A percentile compares a stretch with the other conserved stretches of the same genome.
These are phyloP conservation scores for Bacillus rossius DNA, from an alignment of 1,140 invertebrate genomes.

Conservation along the genomic window DNA sequence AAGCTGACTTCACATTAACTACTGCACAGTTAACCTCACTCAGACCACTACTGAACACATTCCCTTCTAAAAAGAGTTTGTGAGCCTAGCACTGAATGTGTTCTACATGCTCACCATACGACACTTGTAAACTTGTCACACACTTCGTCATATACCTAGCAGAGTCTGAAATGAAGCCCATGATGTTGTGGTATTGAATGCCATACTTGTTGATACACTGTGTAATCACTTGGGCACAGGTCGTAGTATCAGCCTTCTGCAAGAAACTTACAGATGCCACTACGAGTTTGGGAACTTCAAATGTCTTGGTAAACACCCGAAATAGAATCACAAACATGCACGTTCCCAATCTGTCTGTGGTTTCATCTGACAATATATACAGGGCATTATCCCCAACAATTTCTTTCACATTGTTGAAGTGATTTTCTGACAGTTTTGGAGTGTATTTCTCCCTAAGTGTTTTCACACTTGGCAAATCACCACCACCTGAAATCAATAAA, in stretches of 20 bases:
- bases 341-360: neutral
- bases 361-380: neutral
- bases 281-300: neutral
- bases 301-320: neutral
- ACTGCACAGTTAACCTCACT: constrained; percentile 1
- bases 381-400: neutral
- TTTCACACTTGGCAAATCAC: constrained; percentile 1
- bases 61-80: constrained; percentile 7
- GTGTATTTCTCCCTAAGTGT: neutral
- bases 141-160: constrained; percentile 11
- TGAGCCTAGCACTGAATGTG: constrained; percentile 13
- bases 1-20: neutral
- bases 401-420: neutral
- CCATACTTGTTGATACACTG: neutral
- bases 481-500: neutral
- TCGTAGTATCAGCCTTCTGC: constrained; percentile 1
- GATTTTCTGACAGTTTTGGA: neutral
- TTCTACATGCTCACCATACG: neutral
- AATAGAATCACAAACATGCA: neutral
- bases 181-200: neutral
- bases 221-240: constrained; percentile 6
- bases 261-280: neutral
- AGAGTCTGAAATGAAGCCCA: constrained; percentile 1
- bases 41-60: neutral
- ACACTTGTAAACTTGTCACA: neutral